These are phyloP conservation scores for Clamator glandarius DNA, from an alignment of 2,797 vertebrate genomes.

Conservation along the genomic window DNA sequence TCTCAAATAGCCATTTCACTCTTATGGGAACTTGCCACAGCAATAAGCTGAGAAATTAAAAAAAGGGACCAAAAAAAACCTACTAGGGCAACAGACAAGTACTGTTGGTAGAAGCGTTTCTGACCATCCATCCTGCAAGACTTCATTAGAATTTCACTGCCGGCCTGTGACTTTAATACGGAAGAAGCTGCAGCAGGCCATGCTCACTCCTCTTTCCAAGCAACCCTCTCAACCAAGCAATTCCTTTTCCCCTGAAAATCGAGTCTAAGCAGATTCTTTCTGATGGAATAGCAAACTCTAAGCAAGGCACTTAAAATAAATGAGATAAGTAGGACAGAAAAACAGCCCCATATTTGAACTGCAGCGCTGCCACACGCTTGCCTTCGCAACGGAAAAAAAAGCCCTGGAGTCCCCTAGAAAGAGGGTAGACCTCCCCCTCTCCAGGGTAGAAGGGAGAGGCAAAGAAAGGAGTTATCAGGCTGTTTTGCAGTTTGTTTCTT, in stretches of 20 bases:
- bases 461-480: background rate
- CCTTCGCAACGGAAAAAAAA: background rate
- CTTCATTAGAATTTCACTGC: background rate
- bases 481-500: background rate
- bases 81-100: background rate
- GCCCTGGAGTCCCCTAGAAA: background rate
- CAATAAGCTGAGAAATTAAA: background rate
- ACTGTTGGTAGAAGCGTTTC: background rate
- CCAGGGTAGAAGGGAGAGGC: background rate
- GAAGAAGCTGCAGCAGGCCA: background rate
- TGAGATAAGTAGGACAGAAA: background rate
- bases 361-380: background rate
- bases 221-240: background rate
- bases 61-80: background rate
- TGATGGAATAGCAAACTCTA: background rate
- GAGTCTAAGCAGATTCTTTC: background rate
- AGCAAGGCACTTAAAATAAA: constrained; percentile 12
- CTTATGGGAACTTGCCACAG: background rate
- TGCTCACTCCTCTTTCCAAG: background rate
- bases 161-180: background rate
- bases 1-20: background rate
- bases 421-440: background rate
- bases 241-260: background rate
- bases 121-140: background rate
- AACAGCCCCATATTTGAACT: background rate